Percentiles rank a stretch among this genome's conserved stretches.
These are phyloP conservation scores for Rhabdomys dilectus DNA, from an alignment of 2,113 vertebrate species.

Conservation along the genomic window DNA sequence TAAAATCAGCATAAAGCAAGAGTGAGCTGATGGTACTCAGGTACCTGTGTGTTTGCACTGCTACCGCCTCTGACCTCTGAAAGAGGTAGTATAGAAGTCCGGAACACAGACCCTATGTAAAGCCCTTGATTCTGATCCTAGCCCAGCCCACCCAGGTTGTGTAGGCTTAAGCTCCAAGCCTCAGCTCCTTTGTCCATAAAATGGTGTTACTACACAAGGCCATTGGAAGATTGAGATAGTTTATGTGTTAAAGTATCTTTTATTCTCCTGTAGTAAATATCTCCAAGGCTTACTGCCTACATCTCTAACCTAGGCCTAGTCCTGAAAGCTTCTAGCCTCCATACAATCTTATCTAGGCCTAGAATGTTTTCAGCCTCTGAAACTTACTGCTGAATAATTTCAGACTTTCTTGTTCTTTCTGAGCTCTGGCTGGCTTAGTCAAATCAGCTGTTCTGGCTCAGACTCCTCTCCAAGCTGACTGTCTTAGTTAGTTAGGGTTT, in stretches of 20 bases:
- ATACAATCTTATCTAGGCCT: too few relatives aligned
- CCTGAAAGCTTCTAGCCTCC: too few relatives aligned
- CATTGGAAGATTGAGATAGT: neutral
- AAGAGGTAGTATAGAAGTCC: neutral
- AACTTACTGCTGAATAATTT: too few relatives aligned
- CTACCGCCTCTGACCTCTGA: neutral
- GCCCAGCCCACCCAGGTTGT: neutral
- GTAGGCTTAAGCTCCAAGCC: neutral
- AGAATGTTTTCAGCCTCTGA: too few relatives aligned
- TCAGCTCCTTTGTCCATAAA: slow-evolving; percentile 45
- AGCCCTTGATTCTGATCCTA: neutral
- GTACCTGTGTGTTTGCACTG: neutral
- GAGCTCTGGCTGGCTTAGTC: too few relatives aligned
- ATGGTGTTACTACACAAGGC: slow-evolving; percentile 8
- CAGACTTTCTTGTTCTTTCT: too few relatives aligned
- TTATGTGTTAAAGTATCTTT: neutral
- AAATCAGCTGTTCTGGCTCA: too few relatives aligned
- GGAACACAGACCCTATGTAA: neutral
- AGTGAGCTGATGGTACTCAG: neutral
- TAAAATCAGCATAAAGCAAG: neutral
- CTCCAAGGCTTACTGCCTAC: too few relatives aligned
- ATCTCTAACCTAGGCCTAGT: too few relatives aligned
- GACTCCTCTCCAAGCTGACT: too few relatives aligned
- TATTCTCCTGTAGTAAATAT: too few relatives aligned
- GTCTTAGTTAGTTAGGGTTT: too few relatives aligned